These are phyloP conservation scores for Catotricha subobsoleta DNA, from an alignment of 2,888 invertebrate genomes.

Conservation along the genomic window DNA sequence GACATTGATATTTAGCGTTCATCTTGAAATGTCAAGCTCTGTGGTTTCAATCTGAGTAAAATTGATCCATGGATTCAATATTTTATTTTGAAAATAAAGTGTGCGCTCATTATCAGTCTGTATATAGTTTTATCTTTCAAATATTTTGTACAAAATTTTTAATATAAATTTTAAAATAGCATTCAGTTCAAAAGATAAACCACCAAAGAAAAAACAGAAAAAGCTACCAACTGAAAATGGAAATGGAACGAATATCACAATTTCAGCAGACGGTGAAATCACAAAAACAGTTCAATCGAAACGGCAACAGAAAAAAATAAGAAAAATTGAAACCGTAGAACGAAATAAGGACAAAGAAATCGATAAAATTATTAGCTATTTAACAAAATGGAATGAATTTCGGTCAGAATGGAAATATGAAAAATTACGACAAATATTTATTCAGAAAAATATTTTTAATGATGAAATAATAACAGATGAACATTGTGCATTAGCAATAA, in stretches of 20 bases:
- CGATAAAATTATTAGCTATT: slow-evolving; percentile 43
- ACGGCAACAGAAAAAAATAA: slow-evolving; percentile 45
- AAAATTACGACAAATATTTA: slow-evolving; percentile 58
- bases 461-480: slow-evolving; percentile 37
- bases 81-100: too few species aligned
- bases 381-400: slow-evolving; percentile 55
- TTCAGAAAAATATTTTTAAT: slow-evolving; percentile 50
- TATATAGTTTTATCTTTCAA: too few species aligned
- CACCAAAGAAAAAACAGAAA: not conserved
- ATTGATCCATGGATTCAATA: too few species aligned
- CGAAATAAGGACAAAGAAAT: slow-evolving; percentile 38
- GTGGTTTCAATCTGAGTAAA: too few species aligned
- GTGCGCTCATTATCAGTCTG: too few species aligned
- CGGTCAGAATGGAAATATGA: slow-evolving; percentile 61
- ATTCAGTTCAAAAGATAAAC: not conserved
- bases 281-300: not conserved
- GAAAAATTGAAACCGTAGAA: slow-evolving; percentile 36
- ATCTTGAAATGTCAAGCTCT: too few species aligned
- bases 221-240: not conserved
- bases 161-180: too few species aligned
- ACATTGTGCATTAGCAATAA: not conserved
- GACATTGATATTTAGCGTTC: too few species aligned
- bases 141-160: too few species aligned
- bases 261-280: not conserved
- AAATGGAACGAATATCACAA: not conserved